Evolutionary conservation across 2,797 vertebrate species (phyloP).

Genomic region (Synanceia verrucosa): DNA sequence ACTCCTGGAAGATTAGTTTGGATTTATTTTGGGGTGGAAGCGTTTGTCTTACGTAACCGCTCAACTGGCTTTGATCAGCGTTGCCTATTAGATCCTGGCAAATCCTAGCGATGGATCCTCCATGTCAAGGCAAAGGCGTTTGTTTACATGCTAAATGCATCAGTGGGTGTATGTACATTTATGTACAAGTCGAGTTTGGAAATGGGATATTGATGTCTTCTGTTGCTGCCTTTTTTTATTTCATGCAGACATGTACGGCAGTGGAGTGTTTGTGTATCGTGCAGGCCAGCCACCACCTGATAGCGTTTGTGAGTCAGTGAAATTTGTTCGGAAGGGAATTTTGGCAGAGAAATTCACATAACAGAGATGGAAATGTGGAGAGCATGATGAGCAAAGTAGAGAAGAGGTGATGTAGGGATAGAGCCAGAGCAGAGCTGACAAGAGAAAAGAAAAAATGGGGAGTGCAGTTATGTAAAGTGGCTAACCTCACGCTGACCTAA

Average conservation of each 20-base stretch:
- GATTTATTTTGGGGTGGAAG: conserved; percentile 44
- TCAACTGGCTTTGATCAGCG: conserved; percentile 55
- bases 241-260: conserved; percentile 16
- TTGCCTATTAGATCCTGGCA: conserved; percentile 24
- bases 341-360: conserved; percentile 32
- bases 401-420: conserved; percentile 42
- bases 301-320: conserved; percentile 44
- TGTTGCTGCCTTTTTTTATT: conserved; percentile 23
- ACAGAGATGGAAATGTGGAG: conserved; percentile 32
- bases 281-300: conserved; percentile 47
- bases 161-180: conserved; percentile 2
- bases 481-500: conserved; percentile 62
- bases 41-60: conserved; percentile 57
- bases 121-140: conserved; percentile 31
- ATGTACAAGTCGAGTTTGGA: background rate
- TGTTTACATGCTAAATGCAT: conserved; percentile 40
- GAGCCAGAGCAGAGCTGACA: conserved; percentile 28
- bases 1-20: conserved; percentile 57
- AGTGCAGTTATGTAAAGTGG: conserved; percentile 71
- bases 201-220: conserved; percentile 8
- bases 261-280: conserved; percentile 46
- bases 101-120: conserved; percentile 56
- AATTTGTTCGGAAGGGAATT: conserved; percentile 34
- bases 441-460: conserved; percentile 22
- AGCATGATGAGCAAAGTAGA: conserved; percentile 15